These are phyloP conservation scores for Tinamus major DNA, from an alignment of 2,797 vertebrate species.

Conservation along the genomic window DNA sequence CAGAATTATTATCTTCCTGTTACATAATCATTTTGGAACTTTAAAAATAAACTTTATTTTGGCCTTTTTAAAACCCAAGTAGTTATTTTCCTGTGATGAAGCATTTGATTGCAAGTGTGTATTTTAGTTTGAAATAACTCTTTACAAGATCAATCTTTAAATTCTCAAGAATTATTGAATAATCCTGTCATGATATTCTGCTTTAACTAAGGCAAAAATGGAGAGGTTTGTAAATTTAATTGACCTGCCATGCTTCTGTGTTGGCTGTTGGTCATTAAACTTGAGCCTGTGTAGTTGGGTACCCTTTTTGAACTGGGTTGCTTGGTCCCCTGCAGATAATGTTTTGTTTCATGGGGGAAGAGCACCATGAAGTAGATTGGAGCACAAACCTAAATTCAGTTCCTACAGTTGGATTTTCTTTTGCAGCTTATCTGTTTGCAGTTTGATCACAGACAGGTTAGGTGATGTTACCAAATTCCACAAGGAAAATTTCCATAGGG, in stretches of 20 bases:
- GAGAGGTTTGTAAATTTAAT: neutral
- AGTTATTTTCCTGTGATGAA: neutral
- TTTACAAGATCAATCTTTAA: neutral
- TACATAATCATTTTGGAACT: neutral
- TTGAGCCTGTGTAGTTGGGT: neutral
- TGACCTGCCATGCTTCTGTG: neutral
- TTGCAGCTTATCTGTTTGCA: neutral
- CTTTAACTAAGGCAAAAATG: neutral
- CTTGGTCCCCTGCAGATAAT: neutral
- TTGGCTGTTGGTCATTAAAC: neutral
- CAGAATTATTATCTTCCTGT: constrained; percentile 10
- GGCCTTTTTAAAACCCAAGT: neutral
- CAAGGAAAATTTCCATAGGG: neutral
- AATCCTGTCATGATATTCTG: neutral
- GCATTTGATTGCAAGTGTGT: neutral
- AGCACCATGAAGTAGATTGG: neutral
- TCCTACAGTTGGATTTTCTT: neutral
- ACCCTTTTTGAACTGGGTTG: neutral
- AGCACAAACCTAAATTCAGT: neutral
- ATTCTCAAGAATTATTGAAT: neutral
- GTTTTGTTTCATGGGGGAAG: neutral
- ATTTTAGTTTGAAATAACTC: neutral
- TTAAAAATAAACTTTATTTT: neutral
- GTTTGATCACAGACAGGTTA: fast-evolving
- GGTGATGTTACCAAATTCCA: fast-evolving